These are phyloP conservation scores for Syrphus vitripennis DNA, from an alignment of 2,888 invertebrate genomes.

Conservation along the genomic window DNA sequence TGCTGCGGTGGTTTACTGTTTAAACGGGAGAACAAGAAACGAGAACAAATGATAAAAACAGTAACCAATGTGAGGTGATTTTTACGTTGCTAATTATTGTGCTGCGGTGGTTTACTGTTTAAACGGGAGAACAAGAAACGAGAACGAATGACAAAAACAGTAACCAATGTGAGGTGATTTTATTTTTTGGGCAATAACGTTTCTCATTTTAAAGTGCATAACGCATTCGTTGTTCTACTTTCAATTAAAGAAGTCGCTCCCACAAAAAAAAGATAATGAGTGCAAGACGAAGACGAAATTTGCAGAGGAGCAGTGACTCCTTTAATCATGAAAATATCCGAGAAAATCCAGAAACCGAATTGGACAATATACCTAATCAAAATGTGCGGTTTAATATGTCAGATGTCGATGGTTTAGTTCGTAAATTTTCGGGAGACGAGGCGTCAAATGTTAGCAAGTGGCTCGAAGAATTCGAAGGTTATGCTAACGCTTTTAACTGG, in stretches of 20 bases:
- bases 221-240: neutral
- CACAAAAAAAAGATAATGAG: neutral
- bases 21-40: no score
- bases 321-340: neutral
- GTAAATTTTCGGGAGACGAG: conserved; percentile 23
- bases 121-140: neutral
- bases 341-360: neutral
- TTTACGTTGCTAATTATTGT: no score
- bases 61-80: no score
- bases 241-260: neutral
- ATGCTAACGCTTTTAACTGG: conserved; percentile 27
- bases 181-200: neutral
- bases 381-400: neutral
- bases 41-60: no score
- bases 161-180: neutral
- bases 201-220: neutral
- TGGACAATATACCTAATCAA: neutral
- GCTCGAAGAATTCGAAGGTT: conserved; percentile 31
- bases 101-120: neutral
- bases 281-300: conserved; percentile 14
- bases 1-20: no score
- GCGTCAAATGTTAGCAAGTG: conserved; percentile 5
- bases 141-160: neutral
- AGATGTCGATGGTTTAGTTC: conserved; percentile 19
- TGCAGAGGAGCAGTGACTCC: neutral